Percentiles rank a stretch among this genome's conserved stretches.
phyloP scores from a whole-genome alignment of 2,113 vertebrate species.

The Ramphastos sulfuratus region DNA sequence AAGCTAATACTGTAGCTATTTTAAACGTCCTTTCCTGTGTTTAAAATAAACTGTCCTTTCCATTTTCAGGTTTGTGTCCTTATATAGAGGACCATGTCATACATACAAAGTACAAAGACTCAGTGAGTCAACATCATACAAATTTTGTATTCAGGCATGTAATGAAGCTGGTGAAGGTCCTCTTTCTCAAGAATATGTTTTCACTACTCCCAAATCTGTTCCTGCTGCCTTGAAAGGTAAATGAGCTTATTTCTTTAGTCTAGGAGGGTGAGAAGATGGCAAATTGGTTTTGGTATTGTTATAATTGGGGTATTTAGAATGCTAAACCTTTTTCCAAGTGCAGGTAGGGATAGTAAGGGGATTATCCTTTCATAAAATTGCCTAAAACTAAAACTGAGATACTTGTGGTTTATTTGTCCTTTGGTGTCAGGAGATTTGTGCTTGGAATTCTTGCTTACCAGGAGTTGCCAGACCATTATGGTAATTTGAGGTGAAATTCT shows the following conservation, averaged over 20 bases:
- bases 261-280: background rate
- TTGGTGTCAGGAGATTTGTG: background rate
- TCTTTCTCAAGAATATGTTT: slow-evolving; percentile 92
- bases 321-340: background rate
- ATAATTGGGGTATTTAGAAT: background rate
- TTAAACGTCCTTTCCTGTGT: background rate
- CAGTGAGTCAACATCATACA: slow-evolving; percentile 95
- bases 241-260: background rate
- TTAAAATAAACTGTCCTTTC: slow-evolving; percentile 34
- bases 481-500: background rate
- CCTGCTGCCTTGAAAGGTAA: slow-evolving; percentile 94
- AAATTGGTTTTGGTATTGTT: background rate
- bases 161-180: slow-evolving; percentile 97
- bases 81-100: slow-evolving; percentile 98
- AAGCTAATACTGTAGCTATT: background rate
- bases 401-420: background rate
- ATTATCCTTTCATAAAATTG: background rate
- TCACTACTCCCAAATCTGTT: slow-evolving; percentile 93
- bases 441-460: background rate
- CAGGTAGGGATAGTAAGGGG: background rate
- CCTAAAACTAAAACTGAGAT: background rate
- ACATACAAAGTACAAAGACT: slow-evolving; percentile 99
- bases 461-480: background rate
- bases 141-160: slow-evolving; percentile 97
- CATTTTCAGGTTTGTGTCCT: slow-evolving; percentile 86